Evolutionary conservation across 2,888 invertebrate genomes (phyloP).

Genomic region (Watsonalla binaria): DNA sequence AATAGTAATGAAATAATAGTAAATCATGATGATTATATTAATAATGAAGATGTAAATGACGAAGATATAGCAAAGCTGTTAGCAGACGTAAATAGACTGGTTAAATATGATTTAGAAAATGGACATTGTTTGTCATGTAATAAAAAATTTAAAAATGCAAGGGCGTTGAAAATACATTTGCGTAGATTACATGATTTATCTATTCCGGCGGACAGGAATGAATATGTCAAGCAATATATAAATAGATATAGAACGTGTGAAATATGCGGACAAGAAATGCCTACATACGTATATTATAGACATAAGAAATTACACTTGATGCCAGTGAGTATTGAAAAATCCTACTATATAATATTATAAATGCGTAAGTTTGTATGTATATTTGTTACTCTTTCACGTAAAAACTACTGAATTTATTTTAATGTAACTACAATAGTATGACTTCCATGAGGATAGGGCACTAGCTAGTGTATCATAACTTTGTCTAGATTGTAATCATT

Average conservation of each 20-base stretch:
- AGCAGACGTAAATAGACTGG: slow-evolving; percentile 6
- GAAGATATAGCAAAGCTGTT: slow-evolving; percentile 7
- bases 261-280: slow-evolving; percentile 33
- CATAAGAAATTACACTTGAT: slow-evolving; percentile 38
- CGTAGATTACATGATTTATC: slow-evolving; percentile 5
- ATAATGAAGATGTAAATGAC: slow-evolving; percentile 9
- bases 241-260: slow-evolving; percentile 28
- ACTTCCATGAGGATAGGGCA: too few relatives aligned
- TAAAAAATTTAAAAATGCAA: slow-evolving; percentile 28
- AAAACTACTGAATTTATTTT: too few relatives aligned
- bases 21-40: not conserved
- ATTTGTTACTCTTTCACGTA: too few relatives aligned
- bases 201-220: not conserved
- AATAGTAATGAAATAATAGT: too few relatives aligned
- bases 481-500: too few relatives aligned
- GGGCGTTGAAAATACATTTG: slow-evolving; percentile 42
- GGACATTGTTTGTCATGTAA: slow-evolving; percentile 48
- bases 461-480: too few relatives aligned
- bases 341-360: too few relatives aligned
- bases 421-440: too few relatives aligned
- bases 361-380: too few relatives aligned
- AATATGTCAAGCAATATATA: not conserved
- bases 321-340: slow-evolving; percentile 21
- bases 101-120: slow-evolving; percentile 39
- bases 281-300: slow-evolving; percentile 6